These are phyloP conservation scores for Ectemnius cavifrons DNA, from an alignment of 2,888 invertebrate genomes.

Conservation along the genomic window DNA sequence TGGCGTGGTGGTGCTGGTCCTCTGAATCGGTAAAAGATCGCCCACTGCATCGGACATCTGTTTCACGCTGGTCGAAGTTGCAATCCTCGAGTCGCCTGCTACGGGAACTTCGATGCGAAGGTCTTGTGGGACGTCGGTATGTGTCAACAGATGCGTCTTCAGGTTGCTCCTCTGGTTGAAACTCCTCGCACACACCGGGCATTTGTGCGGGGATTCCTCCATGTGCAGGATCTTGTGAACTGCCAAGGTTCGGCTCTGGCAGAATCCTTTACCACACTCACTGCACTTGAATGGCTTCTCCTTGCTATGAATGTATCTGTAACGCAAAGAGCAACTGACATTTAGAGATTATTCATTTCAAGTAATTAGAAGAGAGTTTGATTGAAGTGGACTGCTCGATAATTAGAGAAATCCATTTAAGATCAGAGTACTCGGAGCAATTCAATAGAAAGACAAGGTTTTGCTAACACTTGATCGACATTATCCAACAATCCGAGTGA, in stretches of 20 bases:
- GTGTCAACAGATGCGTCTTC: constrained; percentile 93
- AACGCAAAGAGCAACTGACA: constrained; percentile 12
- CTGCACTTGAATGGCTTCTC: constrained; percentile 99
- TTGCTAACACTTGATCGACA: neutral
- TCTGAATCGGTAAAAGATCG: constrained; percentile 51
- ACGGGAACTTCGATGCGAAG: constrained; percentile 66
- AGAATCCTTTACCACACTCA: constrained; percentile 98
- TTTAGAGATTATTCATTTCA: neutral
- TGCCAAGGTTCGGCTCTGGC: constrained; percentile 96
- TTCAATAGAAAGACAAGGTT: no score
- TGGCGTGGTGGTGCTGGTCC: constrained; percentile 67
- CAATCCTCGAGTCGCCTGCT: constrained; percentile 38
- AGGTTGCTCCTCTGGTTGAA: constrained; percentile 96
- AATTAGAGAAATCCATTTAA: no score
- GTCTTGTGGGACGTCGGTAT: constrained; percentile 84
- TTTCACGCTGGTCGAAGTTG: constrained; percentile 41
- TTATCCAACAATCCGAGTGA: neutral
- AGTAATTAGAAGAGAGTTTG: no score
- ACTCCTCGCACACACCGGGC: constrained; percentile 91
- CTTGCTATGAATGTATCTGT: constrained; percentile 97
- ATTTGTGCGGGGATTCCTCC: constrained; percentile 96
- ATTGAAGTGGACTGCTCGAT: no score
- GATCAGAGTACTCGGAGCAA: no score
- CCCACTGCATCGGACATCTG: constrained; percentile 57
- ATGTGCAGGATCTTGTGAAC: constrained; percentile 96